A percentile compares a stretch with the other conserved stretches of the same genome.
These are phyloP conservation scores for Lutjanus campechanus DNA, from an alignment of 2,797 vertebrate species.

Conservation along the genomic window DNA sequence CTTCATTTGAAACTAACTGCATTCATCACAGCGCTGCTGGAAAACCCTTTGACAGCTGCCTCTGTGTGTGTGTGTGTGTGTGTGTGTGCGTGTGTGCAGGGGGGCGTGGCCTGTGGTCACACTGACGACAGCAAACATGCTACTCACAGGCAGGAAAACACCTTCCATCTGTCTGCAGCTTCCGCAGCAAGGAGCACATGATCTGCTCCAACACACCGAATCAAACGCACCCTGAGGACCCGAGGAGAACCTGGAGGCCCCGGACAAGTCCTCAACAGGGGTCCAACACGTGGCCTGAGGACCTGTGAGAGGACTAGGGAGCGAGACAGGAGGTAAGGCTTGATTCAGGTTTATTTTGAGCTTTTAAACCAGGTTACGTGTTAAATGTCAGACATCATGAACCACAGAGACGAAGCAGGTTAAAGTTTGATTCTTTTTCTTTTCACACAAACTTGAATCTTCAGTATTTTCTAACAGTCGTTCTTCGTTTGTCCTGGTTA, in stretches of 20 bases:
- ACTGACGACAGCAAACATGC: conserved; percentile 11
- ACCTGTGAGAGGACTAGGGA: conserved; percentile 7
- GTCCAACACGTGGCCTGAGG: conserved; percentile 20
- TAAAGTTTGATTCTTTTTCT: neutral
- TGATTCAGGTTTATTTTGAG: neutral
- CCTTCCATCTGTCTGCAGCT: conserved; percentile 21
- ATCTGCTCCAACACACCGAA: neutral
- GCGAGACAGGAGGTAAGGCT: neutral
- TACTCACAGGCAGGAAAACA: conserved; percentile 45
- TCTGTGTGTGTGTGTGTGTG: conserved; percentile 5
- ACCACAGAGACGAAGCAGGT: neutral
- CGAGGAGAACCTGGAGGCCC: neutral
- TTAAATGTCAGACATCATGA: too few species aligned
- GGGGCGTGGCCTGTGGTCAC: conserved; percentile 40
- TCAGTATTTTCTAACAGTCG: neutral
- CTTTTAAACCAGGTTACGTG: neutral
- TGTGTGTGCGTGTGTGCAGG: neutral
- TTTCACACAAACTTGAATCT: neutral
- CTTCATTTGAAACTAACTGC: too few species aligned
- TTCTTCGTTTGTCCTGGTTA: neutral
- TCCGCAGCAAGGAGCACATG: neutral
- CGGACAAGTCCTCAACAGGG: neutral
- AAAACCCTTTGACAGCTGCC: neutral
- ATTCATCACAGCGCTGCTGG: neutral
- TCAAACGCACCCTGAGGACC: neutral